phyloP scores from a whole-genome alignment of 2,888 invertebrate genomes.

The Anorthoa munda region DNA sequence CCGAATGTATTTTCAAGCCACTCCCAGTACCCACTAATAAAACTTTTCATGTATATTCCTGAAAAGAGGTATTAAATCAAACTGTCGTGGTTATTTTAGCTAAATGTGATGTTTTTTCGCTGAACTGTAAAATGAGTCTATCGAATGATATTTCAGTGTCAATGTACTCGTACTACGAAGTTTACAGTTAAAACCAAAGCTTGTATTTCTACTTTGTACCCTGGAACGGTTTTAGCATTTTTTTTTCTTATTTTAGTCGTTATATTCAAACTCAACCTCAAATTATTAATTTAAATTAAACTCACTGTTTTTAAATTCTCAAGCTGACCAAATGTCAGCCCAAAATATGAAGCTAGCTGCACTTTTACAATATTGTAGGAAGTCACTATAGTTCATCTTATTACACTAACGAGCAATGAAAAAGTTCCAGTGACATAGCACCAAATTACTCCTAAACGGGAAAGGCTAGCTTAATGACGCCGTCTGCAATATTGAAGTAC shows the following conservation, averaged over 20 bases:
- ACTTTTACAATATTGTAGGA: no score
- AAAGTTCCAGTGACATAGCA: no score
- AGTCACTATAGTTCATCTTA: no score
- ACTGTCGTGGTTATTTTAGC: slow-evolving; percentile 33
- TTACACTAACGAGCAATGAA: no score
- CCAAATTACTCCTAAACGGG: no score
- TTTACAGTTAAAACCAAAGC: background rate
- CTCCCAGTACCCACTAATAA: slow-evolving; percentile 33
- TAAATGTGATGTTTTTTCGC: slow-evolving; percentile 7
- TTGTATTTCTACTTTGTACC: background rate
- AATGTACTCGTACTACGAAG: background rate
- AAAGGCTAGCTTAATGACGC: no score
- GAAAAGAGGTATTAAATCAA: slow-evolving; percentile 43
- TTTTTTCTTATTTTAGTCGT: background rate
- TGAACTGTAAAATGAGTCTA: slow-evolving; percentile 2
- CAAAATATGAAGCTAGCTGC: no score
- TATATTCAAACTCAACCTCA: no score
- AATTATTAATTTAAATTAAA: no score
- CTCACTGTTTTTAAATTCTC: no score
- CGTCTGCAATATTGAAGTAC: no score
- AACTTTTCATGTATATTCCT: slow-evolving; percentile 52
- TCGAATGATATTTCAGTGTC: slow-evolving; percentile 5
- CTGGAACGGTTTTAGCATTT: background rate
- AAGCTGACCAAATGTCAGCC: no score
- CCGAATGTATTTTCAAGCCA: slow-evolving; percentile 33